Conservation (phyloP, 2,888 invertebrate species). For the Leptogaster cylindrica region DNA sequence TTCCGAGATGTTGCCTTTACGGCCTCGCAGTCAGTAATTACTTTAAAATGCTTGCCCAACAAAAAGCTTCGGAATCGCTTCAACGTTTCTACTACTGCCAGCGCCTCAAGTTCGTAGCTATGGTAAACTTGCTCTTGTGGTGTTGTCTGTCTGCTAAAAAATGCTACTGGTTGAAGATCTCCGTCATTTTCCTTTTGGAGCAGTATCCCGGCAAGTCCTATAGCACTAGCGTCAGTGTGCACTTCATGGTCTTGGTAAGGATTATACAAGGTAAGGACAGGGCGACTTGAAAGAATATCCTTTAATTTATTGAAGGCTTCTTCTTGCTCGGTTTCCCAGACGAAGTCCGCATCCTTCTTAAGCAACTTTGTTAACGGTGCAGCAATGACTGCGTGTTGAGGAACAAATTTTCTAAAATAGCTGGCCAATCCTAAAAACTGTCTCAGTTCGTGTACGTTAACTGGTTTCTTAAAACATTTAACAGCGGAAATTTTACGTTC, state of each 20-base stretch:
- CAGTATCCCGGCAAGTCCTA: constrained; percentile 37
- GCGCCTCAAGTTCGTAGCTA: constrained; percentile 6
- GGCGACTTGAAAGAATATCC: constrained; percentile 21
- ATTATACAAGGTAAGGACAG: constrained; percentile 40
- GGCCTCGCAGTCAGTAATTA: constrained; percentile 23
- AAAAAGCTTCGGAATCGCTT: not conserved
- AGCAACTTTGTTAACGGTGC: constrained; percentile 33
- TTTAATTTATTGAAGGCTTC: constrained; percentile 26
- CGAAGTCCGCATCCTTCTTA: constrained; percentile 26
- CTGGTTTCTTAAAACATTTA: constrained; percentile 15
- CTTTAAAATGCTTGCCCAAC: not conserved
- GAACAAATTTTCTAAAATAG: constrained; percentile 43
- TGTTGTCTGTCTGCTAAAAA: constrained; percentile 34
- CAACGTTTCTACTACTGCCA: constrained; percentile 2
- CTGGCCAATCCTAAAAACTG: constrained; percentile 41
- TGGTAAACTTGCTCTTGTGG: constrained; percentile 8
- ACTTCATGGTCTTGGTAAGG: constrained; percentile 33
- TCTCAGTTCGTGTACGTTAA: constrained; percentile 38
- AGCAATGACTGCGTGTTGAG: constrained; percentile 37
- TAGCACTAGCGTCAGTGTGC: constrained; percentile 42
- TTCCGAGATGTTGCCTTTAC: constrained; percentile 32
- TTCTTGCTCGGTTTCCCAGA: constrained; percentile 30
- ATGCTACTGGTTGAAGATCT: constrained; percentile 21
- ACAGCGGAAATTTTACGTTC: constrained; percentile 33
- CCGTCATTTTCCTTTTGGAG: constrained; percentile 24